phyloP scores from a whole-genome alignment of 2,113 vertebrate genomes.

The Variabilichromis moorii region DNA sequence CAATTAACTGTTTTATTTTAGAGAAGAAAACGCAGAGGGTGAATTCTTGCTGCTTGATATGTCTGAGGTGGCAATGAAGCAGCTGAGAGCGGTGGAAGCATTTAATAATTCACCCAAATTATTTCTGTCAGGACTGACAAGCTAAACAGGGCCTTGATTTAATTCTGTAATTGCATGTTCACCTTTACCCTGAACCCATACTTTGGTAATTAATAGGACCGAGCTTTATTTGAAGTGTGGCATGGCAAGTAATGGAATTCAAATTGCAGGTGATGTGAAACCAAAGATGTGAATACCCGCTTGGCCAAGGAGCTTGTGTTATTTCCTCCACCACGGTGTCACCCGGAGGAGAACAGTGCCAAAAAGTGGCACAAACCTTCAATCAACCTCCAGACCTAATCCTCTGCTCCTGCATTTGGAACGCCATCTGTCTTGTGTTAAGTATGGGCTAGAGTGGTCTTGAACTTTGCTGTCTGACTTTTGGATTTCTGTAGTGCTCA shows the following conservation, averaged over 20 bases:
- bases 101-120: constrained; percentile 75
- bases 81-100: constrained; percentile 21
- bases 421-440: neutral
- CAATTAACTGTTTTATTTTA: neutral
- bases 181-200: constrained; percentile 67
- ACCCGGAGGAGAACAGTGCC: neutral
- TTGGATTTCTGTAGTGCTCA: neutral
- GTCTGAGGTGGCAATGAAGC: constrained; percentile 22
- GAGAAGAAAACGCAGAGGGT: neutral
- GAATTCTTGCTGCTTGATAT: neutral
- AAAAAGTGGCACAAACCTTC: constrained; percentile 11
- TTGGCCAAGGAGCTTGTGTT: neutral
- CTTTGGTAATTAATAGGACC: constrained; percentile 69
- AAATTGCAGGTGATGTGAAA: constrained; percentile 66
- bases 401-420: neutral
- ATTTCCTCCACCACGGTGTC: neutral
- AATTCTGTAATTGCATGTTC: constrained; percentile 71
- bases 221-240: constrained; percentile 63
- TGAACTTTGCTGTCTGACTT: neutral
- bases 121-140: constrained; percentile 74
- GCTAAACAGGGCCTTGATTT: constrained; percentile 70
- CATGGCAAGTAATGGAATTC: constrained; percentile 62
- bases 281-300: constrained; percentile 22
- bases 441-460: neutral
- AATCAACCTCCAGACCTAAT: neutral